Evolutionary conservation across 2,113 vertebrate species (phyloP), one percentile per base, ranked within the genome.

Genomic region (Rousettus leschenaultii): DNA sequence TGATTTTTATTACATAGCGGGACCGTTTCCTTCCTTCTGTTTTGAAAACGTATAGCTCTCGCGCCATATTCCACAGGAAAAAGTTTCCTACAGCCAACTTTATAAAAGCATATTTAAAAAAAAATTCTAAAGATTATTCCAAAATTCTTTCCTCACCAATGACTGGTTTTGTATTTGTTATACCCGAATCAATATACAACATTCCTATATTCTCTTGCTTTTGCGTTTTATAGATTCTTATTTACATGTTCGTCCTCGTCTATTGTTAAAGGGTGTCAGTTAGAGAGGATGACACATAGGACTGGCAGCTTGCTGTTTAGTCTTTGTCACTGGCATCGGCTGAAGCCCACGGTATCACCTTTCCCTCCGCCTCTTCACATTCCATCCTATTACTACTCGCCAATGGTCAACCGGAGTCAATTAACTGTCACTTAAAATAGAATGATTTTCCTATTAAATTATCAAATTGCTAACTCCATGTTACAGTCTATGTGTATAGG

Each of bases 11-110:
- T 91, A 89, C 68, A 45, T 70, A 71, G 78, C 65, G 61, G 94
- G 74, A 53, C 77, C 82, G 66, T 78, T 96, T 97, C 93, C 95
- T 97, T 97, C 93, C 86, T 94, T 86, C 73, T 78, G 38, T 53
- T 96, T 96, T 98, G 92, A 95, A 97, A 97, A 95, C 38, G 85
- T 93, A 94, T 9, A 97, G 91, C 68, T 89, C 77, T 79, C 55
- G 95, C 55, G 57, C 59, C 38, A 51, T 93, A 68, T 86, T 91
- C 91, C 80, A 83, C 77, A 91, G 93, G 93, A 94, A 93, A 91
- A 96, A 19, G 65, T 55, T 85, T 90, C 71, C 95, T 86, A 40
- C 61, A 74, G 93, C 77, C 95, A 96, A 79, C 88, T 94, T 92
- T 95, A 96, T 66, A 89, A 95, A 86, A 96, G 78, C 63, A 88